Base-by-base conservation (phyloP, 2,113 vertebrate genomes). In the Otocyon megalotis region DNA sequence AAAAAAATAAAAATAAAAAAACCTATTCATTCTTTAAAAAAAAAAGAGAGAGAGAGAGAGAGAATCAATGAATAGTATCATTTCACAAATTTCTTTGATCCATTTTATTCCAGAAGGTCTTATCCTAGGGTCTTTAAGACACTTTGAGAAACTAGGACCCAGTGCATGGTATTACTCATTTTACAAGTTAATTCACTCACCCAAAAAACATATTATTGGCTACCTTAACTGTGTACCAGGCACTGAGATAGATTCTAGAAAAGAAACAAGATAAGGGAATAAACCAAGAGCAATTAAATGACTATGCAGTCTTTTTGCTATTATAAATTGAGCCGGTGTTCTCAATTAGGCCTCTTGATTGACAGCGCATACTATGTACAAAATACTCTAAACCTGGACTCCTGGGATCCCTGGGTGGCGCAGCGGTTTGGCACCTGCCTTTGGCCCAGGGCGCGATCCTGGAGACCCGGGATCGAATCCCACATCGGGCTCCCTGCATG, bases 31-130 rank as follows among this genome's bases (percentile, higher is more conserved):
- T n/a, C n/a, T n/a, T n/a, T n/a, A n/a, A n/a, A n/a, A n/a, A n/a
- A n/a, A n/a, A n/a, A n/a, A n/a, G n/a, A n/a, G n/a, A n/a, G n/a
- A n/a, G n/a, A n/a, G n/a, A n/a, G n/a, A n/a, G n/a, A n/a, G n/a
- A 88, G 20, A 77, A 50, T 83, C 60, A 93, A 58, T 10, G 32
- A 94, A 77, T 2, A 62, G 20, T n/a, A n/a, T n/a, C 83, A 20
- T 65, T 84, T 82, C 62, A 85, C 62, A 79, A 87, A 83, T 20
- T 26, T 56, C 37, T 48, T 22, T 74, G 19, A 48, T 63, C 3
- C 20, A 54, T 24, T 88, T 90, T 88, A 94, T 50, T 84, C 32
- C 79, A 74, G 43, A 97, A 84, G 48, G 54, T 65, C 74, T 93
- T 69, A 82, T 50, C 71, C 43, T 58, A 77, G 72, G 26, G 60